Percentiles rank a stretch among this genome's conserved stretches.
Evolutionary conservation across 2,113 vertebrate genomes (phyloP).

Genomic region (Trematocara zebra): DNA sequence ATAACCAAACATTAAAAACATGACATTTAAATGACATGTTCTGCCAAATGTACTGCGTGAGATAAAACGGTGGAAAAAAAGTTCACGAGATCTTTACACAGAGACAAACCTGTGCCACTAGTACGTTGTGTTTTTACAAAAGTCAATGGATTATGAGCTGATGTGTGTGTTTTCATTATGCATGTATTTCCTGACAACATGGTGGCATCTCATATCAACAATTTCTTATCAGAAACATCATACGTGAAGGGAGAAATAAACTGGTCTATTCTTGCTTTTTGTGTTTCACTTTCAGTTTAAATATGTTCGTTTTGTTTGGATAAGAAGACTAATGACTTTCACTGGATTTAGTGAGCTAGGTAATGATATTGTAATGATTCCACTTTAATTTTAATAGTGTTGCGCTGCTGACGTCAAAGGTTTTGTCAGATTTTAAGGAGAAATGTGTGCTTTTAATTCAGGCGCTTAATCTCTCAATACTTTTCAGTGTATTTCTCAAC

Average conservation of each 20-base stretch:
- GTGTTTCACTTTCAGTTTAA: neutral
- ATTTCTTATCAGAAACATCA: neutral
- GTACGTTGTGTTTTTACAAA: neutral
- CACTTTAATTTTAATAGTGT: neutral
- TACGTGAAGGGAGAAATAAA: neutral
- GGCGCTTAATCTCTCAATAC: neutral
- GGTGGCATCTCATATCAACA: neutral
- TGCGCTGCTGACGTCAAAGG: constrained; percentile 3
- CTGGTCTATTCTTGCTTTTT: neutral
- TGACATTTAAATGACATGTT: neutral
- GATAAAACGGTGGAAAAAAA: neutral
- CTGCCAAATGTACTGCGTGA: neutral
- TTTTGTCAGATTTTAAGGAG: constrained; percentile 10
- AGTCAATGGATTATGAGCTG: neutral
- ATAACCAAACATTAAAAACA: neutral
- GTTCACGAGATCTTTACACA: neutral
- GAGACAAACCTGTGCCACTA: neutral
- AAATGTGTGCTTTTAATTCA: neutral
- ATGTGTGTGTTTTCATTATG: neutral
- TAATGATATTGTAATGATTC: neutral
- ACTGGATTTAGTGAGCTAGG: neutral
- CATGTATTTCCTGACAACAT: neutral
- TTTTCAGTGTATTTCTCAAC: neutral
- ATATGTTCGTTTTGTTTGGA: neutral
- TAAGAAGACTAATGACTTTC: neutral